phyloP scores from a whole-genome alignment of 2,888 invertebrate species.

The Luperina testacea region DNA sequence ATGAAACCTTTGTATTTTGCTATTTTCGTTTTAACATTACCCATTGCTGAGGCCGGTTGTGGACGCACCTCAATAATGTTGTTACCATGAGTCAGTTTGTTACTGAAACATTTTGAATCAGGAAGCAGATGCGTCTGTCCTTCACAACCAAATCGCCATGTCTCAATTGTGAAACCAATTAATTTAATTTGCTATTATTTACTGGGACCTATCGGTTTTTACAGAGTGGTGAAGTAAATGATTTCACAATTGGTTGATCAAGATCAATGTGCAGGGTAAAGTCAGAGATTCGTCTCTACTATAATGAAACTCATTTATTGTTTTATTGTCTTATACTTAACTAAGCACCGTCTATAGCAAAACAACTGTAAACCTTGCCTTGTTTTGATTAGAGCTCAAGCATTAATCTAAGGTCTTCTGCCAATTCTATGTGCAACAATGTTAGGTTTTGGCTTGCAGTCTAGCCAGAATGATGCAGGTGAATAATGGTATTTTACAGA shows the following conservation, averaged over 20 bases:
- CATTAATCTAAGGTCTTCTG: neutral
- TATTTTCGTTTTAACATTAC: too few species aligned
- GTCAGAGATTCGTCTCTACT: neutral
- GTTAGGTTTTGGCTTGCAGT: neutral
- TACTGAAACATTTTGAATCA: neutral
- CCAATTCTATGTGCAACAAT: neutral
- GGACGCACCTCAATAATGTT: neutral
- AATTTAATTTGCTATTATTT: constrained; percentile 3
- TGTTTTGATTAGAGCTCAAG: neutral
- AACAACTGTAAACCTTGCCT: constrained; percentile 35
- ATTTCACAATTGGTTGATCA: neutral
- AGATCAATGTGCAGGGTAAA: neutral
- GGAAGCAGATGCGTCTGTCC: neutral
- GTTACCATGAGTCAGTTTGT: neutral
- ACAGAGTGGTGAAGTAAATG: neutral
- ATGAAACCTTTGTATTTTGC: neutral
- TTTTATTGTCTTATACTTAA: constrained; percentile 42
- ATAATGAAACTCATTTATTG: constrained; percentile 28
- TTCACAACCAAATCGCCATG: neutral
- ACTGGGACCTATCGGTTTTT: constrained; percentile 1
- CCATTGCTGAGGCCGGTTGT: neutral
- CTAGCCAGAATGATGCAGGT: neutral
- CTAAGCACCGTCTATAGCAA: constrained; percentile 16
- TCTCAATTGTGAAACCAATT: neutral
- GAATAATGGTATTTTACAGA: neutral